These are phyloP conservation scores for Spatula clypeata DNA, from an alignment of 2,797 vertebrate species.

Conservation along the genomic window DNA sequence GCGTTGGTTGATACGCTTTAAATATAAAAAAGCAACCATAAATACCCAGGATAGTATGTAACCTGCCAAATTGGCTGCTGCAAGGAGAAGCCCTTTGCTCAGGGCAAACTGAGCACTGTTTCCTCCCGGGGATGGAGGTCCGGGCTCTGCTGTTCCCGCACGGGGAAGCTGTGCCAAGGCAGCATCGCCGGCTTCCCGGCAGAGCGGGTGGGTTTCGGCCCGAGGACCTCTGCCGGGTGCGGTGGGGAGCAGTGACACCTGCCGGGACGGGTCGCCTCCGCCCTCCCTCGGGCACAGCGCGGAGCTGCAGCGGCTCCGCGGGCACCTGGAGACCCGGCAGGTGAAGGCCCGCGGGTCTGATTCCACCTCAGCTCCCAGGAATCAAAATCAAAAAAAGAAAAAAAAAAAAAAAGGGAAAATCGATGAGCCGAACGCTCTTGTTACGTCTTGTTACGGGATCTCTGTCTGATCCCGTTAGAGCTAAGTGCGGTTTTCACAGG, in stretches of 20 bases:
- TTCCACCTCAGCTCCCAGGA: background rate
- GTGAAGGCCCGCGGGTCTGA: background rate
- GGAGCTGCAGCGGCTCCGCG: background rate
- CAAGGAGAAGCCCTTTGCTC: background rate
- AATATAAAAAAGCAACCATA: background rate
- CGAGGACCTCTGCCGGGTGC: too few relatives aligned
- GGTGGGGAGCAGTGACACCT: conserved; percentile 26
- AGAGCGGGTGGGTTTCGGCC: too few relatives aligned
- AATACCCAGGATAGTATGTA: background rate
- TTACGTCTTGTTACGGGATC: too few relatives aligned
- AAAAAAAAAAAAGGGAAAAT: too few relatives aligned
- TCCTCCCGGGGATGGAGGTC: background rate
- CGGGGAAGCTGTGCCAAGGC: accelerated
- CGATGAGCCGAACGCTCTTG: background rate
- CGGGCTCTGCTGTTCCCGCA: accelerated
- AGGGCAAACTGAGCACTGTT: accelerated
- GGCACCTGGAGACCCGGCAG: background rate
- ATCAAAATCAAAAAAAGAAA: too few relatives aligned
- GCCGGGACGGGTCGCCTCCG: background rate
- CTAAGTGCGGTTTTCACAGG: background rate
- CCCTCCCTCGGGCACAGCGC: too few relatives aligned
- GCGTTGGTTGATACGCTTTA: background rate
- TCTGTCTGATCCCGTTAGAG: accelerated
- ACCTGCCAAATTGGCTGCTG: too few relatives aligned
- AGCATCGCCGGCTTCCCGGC: too few relatives aligned